Evolutionary conservation across 2,113 vertebrate genomes (phyloP).

Genomic region (Saccopteryx leptura): DNA sequence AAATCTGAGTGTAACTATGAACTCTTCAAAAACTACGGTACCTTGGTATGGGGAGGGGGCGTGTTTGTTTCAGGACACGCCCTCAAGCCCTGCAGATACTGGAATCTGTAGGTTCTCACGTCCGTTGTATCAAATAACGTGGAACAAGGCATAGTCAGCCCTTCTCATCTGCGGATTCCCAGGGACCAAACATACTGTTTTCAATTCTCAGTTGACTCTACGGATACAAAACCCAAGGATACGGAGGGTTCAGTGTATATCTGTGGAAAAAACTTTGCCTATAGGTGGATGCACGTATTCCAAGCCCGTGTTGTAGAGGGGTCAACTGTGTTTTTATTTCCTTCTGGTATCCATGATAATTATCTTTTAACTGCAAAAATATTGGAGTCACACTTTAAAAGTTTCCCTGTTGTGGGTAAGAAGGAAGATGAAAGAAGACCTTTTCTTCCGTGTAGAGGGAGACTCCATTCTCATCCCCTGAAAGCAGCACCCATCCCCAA

Average conservation of each 20-base stretch:
- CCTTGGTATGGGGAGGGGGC: background rate
- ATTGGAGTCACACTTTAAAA: background rate
- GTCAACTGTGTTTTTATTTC: slow-evolving; percentile 1
- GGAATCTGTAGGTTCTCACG: background rate
- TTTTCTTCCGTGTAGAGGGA: background rate
- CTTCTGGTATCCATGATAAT: background rate
- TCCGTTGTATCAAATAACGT: background rate
- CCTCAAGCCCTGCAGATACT: background rate
- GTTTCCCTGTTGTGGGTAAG: background rate
- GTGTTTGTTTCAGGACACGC: background rate
- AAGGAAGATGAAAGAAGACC: background rate
- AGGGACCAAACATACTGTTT: background rate
- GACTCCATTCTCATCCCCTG: background rate
- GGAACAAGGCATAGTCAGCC: background rate
- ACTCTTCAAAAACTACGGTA: background rate
- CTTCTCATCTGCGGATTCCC: background rate
- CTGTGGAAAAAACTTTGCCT: background rate
- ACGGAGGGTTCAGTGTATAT: background rate
- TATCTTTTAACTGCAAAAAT: background rate
- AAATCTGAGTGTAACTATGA: background rate
- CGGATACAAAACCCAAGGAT: background rate
- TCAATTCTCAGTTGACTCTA: background rate
- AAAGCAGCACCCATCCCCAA: background rate
- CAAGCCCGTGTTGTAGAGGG: background rate
- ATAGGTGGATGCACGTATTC: background rate